These are phyloP conservation scores for Brachymystax lenok DNA, from an alignment of 2,797 vertebrate genomes.

Conservation along the genomic window DNA sequence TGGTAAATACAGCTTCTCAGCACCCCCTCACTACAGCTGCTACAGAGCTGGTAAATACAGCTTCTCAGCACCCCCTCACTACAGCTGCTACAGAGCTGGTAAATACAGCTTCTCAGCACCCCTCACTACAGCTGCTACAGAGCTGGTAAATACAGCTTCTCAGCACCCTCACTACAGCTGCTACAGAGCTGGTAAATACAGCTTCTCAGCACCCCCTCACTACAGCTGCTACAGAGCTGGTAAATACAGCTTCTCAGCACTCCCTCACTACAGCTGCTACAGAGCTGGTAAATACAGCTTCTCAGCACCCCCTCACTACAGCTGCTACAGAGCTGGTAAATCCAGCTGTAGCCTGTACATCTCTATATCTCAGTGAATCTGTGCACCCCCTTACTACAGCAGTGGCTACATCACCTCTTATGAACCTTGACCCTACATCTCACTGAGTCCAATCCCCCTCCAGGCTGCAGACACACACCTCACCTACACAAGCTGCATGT, in stretches of 20 bases:
- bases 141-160: conserved; percentile 19
- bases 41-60: conserved; percentile 41
- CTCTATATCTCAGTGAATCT: no score
- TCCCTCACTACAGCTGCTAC: conserved; percentile 89
- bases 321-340: conserved; percentile 42
- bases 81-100: conserved; percentile 63
- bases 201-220: conserved; percentile 86
- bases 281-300: no score
- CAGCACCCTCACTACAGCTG: no score
- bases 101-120: neutral
- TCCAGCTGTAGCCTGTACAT: neutral
- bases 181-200: conserved; percentile 50
- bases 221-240: no score
- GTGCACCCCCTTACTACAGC: no score
- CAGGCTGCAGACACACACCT: no score
- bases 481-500: no score
- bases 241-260: conserved; percentile 85
- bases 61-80: no score
- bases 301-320: conserved; percentile 89
- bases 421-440: no score
- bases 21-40: no score
- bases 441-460: no score
- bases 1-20: neutral
- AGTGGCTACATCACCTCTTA: no score
- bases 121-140: conserved; percentile 69